These are phyloP conservation scores for Passer montanus DNA, from an alignment of 2,113 vertebrate species.

Conservation along the genomic window DNA sequence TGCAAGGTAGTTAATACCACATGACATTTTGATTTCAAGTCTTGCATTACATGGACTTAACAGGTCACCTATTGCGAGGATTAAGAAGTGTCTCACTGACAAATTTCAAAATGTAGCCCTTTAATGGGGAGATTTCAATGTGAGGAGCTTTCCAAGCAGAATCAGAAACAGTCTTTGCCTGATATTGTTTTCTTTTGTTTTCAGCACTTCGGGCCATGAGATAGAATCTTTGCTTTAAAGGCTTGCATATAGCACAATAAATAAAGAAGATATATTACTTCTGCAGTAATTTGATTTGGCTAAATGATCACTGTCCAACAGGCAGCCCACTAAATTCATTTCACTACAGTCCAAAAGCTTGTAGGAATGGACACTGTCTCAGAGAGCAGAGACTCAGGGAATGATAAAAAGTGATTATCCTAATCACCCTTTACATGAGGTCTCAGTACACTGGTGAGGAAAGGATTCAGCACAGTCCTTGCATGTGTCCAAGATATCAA, in stretches of 20 bases:
- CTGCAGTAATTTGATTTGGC: constrained; percentile 14
- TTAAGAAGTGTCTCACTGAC: constrained; percentile 1
- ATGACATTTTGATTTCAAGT: constrained; percentile 20
- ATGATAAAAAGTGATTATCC: background rate
- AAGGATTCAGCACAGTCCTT: background rate
- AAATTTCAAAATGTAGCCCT: background rate
- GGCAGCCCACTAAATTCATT: constrained; percentile 3
- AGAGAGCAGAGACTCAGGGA: background rate
- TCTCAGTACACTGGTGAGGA: background rate
- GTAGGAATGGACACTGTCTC: background rate
- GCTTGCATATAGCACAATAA: background rate
- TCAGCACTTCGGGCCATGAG: background rate
- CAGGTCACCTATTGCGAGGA: background rate
- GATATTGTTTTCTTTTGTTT: background rate
- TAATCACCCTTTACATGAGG: background rate
- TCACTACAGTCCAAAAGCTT: background rate
- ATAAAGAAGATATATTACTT: constrained; percentile 23
- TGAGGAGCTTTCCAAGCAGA: background rate
- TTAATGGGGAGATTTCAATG: background rate
- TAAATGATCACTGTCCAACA: constrained; percentile 27
- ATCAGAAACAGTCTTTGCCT: background rate
- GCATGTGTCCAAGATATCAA: background rate
- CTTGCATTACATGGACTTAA: constrained; percentile 9
- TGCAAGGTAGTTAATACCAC: constrained; percentile 14
- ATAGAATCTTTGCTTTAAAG: constrained; percentile 1